Base-by-base conservation (phyloP, 1,140 invertebrate species). In the Mercenaria mercenaria region DNA sequence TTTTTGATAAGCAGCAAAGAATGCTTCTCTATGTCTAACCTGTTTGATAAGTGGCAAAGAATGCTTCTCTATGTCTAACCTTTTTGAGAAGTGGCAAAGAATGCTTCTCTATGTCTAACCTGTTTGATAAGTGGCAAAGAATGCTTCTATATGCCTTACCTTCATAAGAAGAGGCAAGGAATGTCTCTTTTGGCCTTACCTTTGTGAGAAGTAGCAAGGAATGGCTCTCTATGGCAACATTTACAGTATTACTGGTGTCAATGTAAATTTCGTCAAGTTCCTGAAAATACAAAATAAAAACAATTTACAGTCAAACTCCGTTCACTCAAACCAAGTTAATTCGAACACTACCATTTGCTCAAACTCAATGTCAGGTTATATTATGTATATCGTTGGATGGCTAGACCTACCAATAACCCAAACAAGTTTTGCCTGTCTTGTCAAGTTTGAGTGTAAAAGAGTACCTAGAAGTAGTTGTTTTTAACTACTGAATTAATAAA, bases 231-330 rank as follows among this genome's bases (percentile, higher is more conserved):
- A 98, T 97, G 29, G 98, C 97, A 83, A 98, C 98, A 92, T 98
- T 97, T 89, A 98, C 96, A 77, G 97, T 98, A 92, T 97, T 97
- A 95, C 97, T 98, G 39, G 98, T 97, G 94, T 98, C 98, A 50
- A 97, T 97, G 96, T 98, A 98, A 91, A 98, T 98, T 94, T 98
- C 98, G 96, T 98, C 98, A 91, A 99, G 95, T 96, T 98, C 98
- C 98, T 98, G 96, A 77, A 93, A 91, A 79, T 95, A 97, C 94
- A 96, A 26, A 83, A 37, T 43, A 50, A 88, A 47, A 47, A 18
- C 43, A n/a, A 47, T 47, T 47, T 47, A 47, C 43, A 47, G 18
- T 11, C 61, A 67, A n/a, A n/a, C n/a, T n/a, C n/a, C n/a, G n/a
- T n/a, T n/a, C n/a, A n/a, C n/a, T n/a, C n/a, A n/a, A n/a, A n/a